phyloP scores from a whole-genome alignment of 2,113 vertebrate species.

The Ptyas mucosa region DNA sequence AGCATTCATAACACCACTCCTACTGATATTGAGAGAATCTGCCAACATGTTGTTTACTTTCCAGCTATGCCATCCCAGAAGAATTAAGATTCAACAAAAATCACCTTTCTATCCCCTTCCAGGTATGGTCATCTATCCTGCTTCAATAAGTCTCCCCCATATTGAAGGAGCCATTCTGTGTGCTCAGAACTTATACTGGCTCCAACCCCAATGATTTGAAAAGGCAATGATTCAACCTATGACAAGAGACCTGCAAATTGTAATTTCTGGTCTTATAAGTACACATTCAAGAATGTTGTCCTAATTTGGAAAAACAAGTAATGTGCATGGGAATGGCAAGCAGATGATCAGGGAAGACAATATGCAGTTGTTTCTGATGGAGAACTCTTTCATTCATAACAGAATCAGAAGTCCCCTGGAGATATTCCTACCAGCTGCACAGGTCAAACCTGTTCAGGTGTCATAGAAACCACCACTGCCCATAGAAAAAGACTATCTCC shows the following conservation, averaged over 20 bases:
- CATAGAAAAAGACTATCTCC: not conserved
- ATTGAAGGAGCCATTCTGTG: not conserved
- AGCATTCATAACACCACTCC: not conserved
- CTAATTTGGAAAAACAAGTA: not conserved
- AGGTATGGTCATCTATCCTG: not conserved
- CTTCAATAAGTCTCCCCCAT: not conserved
- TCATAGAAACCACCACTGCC: not conserved
- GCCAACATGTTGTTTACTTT: not conserved
- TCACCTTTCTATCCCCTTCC: no score
- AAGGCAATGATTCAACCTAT: not conserved
- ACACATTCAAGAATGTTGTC: not conserved
- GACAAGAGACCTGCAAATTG: not conserved
- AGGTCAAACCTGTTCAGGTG: constrained; percentile 11
- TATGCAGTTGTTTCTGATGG: not conserved
- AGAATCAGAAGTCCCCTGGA: not conserved
- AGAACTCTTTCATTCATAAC: not conserved
- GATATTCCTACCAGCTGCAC: not conserved
- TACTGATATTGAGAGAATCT: not conserved
- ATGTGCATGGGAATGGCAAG: not conserved
- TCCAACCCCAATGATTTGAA: not conserved
- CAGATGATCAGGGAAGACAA: not conserved
- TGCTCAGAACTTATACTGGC: not conserved
- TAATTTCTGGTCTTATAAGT: not conserved
- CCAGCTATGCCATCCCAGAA: not conserved
- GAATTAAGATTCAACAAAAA: not conserved